phyloP scores from a whole-genome alignment of 2,797 vertebrate species.

The Spinibarbus caldwelli region DNA sequence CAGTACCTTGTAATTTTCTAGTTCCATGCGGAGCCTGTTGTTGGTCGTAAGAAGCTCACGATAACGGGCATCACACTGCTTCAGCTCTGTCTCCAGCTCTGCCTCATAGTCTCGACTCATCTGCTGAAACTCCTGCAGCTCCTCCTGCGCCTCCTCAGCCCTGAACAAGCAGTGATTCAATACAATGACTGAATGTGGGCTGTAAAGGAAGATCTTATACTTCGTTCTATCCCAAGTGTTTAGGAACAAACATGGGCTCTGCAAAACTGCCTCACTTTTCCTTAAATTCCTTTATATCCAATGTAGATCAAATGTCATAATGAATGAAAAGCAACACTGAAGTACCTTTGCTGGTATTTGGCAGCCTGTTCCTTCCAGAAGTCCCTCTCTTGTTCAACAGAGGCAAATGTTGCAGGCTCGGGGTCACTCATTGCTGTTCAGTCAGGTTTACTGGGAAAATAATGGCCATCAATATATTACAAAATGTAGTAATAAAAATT shows the following conservation, averaged over 20 bases:
- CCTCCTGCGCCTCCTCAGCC: conserved; percentile 87
- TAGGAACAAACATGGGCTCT: not conserved
- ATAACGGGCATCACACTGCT: conserved; percentile 90
- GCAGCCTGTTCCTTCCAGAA: conserved; percentile 91
- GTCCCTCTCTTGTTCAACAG: conserved; percentile 84
- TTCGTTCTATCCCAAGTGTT: not conserved
- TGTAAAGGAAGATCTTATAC: not conserved
- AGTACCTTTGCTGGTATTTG: conserved; percentile 88
- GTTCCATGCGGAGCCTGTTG: conserved; percentile 85
- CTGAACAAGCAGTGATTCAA: conserved; percentile 67
- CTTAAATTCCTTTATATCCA: not conserved
- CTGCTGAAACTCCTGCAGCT: conserved; percentile 95
- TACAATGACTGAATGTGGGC: not conserved
- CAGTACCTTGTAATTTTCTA: conserved; percentile 89
- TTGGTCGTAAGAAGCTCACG: conserved; percentile 90
- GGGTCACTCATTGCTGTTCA: conserved; percentile 74
- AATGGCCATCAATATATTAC: not conserved
- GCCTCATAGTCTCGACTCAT: conserved; percentile 97
- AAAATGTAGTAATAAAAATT: not conserved
- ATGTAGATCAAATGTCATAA: not conserved
- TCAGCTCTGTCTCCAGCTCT: conserved; percentile 91
- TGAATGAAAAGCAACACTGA: not conserved
- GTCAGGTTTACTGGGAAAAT: conserved; percentile 6
- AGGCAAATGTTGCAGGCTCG: conserved; percentile 76
- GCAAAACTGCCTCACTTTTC: not conserved